Conservation (phyloP, 2,113 vertebrate genomes). For the Caranx ignobilis region DNA sequence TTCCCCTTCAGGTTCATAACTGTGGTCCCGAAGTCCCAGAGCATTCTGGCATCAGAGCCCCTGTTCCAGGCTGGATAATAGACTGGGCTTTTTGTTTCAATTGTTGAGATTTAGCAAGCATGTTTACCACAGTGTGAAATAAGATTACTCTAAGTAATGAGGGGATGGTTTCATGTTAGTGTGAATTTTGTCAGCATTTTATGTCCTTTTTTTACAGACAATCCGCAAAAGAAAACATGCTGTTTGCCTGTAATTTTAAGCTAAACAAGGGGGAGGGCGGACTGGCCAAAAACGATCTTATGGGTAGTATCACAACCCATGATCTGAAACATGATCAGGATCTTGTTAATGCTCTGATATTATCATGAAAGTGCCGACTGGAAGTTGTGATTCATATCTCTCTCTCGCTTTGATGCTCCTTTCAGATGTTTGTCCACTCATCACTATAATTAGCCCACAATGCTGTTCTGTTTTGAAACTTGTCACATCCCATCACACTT, state of each 20-base stretch:
- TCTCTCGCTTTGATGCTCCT: too few species aligned
- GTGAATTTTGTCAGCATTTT: background rate
- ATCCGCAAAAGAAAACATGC: background rate
- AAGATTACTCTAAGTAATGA: slow-evolving; percentile 25
- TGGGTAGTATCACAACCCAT: too few species aligned
- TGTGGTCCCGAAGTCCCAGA: slow-evolving; percentile 35
- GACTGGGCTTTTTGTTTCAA: slow-evolving; percentile 1
- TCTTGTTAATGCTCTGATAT: too few species aligned
- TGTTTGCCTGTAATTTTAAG: slow-evolving; percentile 5
- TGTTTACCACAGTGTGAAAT: slow-evolving; percentile 9
- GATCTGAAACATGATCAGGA: too few species aligned
- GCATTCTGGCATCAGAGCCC: slow-evolving; percentile 42
- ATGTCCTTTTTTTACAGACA: background rate
- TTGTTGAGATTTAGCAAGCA: slow-evolving; percentile 24
- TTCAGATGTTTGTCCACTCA: too few species aligned
- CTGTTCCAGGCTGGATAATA: slow-evolving; percentile 23
- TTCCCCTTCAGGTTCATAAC: slow-evolving; percentile 36
- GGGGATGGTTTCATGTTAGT: background rate
- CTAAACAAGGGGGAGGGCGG: background rate
- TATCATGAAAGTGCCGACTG: too few species aligned
- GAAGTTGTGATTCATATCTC: too few species aligned
- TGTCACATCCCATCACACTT: too few species aligned
- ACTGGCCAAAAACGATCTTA: too few species aligned
- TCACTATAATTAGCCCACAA: too few species aligned
- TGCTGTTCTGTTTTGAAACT: too few species aligned